A percentile compares a stretch with the other conserved stretches of the same genome.
Conservation (phyloP, 2,113 vertebrate genomes). For the Grus americana region DNA sequence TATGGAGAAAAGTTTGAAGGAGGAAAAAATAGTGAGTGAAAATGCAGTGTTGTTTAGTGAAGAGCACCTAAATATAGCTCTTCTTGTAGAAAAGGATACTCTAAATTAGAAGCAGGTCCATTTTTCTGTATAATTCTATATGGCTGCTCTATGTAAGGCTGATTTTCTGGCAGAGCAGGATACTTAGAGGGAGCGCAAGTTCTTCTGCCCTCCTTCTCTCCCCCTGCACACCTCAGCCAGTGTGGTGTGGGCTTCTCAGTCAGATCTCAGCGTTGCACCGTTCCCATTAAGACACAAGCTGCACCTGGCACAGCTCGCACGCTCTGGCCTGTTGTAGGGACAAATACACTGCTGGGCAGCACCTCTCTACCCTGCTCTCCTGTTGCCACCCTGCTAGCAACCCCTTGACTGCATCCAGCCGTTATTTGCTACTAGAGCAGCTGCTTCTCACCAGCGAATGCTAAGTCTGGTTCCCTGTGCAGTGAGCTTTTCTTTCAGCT, state of each 20-base stretch:
- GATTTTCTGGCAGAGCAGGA: neutral
- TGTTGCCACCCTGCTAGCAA: neutral
- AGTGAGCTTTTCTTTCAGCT: neutral
- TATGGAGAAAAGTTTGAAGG: neutral
- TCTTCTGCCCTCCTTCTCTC: neutral
- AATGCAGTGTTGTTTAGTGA: neutral
- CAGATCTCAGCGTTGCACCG: neutral
- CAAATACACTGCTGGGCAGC: neutral
- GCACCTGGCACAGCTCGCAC: fast-evolving
- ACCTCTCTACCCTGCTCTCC: neutral
- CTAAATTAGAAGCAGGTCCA: neutral
- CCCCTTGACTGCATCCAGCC: neutral
- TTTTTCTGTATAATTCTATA: neutral
- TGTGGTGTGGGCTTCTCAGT: neutral
- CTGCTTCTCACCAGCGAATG: neutral
- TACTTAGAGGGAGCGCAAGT: neutral
- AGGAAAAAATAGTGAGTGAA: neutral
- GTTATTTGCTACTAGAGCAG: neutral
- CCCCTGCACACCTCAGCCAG: neutral
- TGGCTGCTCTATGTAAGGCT: neutral
- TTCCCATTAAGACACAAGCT: neutral
- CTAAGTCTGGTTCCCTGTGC: neutral
- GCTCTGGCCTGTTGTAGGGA: neutral
- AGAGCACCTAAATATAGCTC: neutral
- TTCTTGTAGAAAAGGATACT: neutral